Conservation (phyloP, 1,140 invertebrate genomes). For the Atopsyche davidsoni region DNA sequence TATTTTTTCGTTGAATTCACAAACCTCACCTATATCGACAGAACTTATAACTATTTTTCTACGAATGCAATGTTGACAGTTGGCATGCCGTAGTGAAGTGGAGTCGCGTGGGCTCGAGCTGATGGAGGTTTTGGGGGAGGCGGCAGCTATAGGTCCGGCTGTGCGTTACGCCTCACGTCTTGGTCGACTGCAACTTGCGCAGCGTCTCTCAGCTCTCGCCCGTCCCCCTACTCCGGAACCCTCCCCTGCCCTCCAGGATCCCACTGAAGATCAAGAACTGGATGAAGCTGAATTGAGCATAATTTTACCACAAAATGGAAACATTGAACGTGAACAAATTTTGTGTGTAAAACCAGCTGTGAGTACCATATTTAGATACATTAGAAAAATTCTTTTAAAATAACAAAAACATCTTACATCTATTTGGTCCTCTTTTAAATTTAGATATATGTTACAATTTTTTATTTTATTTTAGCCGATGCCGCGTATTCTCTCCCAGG, state of each 20-base stretch:
- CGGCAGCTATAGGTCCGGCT: conserved; percentile 72
- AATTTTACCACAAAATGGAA: conserved; percentile 40
- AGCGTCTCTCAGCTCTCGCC: conserved; percentile 53
- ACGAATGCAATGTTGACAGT: conserved; percentile 49
- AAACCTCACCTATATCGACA: not conserved
- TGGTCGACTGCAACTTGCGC: conserved; percentile 68
- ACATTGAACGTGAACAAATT: conserved; percentile 36
- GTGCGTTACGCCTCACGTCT: conserved; percentile 80
- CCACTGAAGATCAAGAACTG: conserved; percentile 30
- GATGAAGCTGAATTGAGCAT: conserved; percentile 40
- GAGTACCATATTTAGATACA: no score
- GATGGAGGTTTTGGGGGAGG: conserved; percentile 73
- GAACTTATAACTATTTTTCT: conserved; percentile 15
- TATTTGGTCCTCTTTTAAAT: no score
- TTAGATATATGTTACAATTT: no score
- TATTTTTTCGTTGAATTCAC: conserved; percentile 14
- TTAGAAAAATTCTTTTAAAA: no score
- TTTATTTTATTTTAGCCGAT: conserved; percentile 37
- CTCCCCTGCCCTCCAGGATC: conserved; percentile 26
- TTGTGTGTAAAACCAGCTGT: conserved; percentile 43
- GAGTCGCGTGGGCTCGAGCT: conserved; percentile 83
- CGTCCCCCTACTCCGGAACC: conserved; percentile 35
- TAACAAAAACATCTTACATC: no score
- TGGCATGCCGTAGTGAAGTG: conserved; percentile 74
- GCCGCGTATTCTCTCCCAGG: conserved; percentile 37